These are phyloP conservation scores for Yasuhikotakia modesta DNA, from an alignment of 2,797 vertebrate species.

Conservation along the genomic window DNA sequence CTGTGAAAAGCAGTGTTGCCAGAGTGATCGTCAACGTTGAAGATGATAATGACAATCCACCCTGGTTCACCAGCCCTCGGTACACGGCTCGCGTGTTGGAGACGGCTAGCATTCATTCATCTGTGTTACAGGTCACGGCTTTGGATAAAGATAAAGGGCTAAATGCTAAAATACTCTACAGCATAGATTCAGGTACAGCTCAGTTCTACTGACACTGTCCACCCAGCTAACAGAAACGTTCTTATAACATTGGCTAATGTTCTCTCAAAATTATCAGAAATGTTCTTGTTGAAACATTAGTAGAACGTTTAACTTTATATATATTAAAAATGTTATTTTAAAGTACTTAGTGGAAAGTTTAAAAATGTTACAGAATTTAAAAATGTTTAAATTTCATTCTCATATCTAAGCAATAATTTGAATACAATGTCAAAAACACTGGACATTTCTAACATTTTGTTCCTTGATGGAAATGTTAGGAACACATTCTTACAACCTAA, in stretches of 20 bases:
- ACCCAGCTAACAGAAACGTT: neutral
- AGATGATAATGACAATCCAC: slow-evolving; percentile 83
- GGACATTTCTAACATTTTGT: too few relatives aligned
- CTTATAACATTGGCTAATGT: neutral
- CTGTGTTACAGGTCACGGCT: slow-evolving; percentile 81
- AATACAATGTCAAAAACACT: too few relatives aligned
- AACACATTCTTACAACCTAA: too few relatives aligned
- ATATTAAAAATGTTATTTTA: too few relatives aligned
- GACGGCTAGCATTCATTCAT: slow-evolving; percentile 79
- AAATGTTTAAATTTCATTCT: too few relatives aligned
- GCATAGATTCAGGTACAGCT: slow-evolving; percentile 82
- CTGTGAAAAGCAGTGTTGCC: slow-evolving; percentile 82
- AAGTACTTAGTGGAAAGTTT: too few relatives aligned
- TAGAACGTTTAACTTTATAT: too few relatives aligned
- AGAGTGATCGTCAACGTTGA: slow-evolving; percentile 78
- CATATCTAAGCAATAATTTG: too few relatives aligned
- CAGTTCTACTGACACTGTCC: neutral
- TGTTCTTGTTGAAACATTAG: too few relatives aligned
- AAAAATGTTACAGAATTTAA: too few relatives aligned
- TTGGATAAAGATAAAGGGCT: slow-evolving; percentile 83
- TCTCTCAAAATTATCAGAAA: too few relatives aligned
- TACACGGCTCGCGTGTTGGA: slow-evolving; percentile 80
- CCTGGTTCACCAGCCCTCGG: slow-evolving; percentile 81
- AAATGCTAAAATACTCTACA: slow-evolving; percentile 83
- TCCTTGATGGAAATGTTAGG: too few relatives aligned